A percentile compares a stretch with the other conserved stretches of the same genome.
phyloP scores from a whole-genome alignment of 2,888 invertebrate species.

The Melanchra persicariae region DNA sequence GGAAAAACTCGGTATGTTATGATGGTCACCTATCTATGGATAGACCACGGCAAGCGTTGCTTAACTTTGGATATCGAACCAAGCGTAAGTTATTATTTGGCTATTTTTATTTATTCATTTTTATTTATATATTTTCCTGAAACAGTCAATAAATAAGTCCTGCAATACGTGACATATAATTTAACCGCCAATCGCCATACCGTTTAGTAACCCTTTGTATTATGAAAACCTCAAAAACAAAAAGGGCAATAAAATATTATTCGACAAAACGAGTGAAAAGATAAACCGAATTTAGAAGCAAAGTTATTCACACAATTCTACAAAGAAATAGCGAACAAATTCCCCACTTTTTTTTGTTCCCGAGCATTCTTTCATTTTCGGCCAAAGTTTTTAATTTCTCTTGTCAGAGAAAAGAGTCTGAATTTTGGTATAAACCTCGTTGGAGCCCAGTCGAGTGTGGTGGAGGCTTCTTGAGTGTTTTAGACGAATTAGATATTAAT shows the following conservation, averaged over 20 bases:
- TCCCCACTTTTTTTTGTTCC: slow-evolving; percentile 23
- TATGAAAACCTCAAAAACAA: slow-evolving; percentile 1
- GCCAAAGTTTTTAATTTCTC: slow-evolving; percentile 59
- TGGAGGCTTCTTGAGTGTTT: slow-evolving; percentile 13
- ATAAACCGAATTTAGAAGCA: slow-evolving; percentile 16
- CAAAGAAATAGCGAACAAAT: slow-evolving; percentile 36
- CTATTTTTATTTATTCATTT: too few relatives aligned
- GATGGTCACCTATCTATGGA: too few relatives aligned
- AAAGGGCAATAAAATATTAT: slow-evolving; percentile 10
- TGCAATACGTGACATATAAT: too few relatives aligned
- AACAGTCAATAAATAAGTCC: too few relatives aligned
- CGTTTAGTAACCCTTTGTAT: neutral
- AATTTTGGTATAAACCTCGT: slow-evolving; percentile 34
- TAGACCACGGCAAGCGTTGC: too few relatives aligned
- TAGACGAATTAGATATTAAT: slow-evolving; percentile 27
- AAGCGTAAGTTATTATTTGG: too few relatives aligned
- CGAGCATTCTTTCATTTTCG: slow-evolving; percentile 35
- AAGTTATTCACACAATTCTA: slow-evolving; percentile 41
- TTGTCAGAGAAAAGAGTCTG: slow-evolving; percentile 42
- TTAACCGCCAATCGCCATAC: neutral
- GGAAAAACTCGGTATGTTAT: too few relatives aligned
- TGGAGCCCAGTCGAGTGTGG: slow-evolving; percentile 23
- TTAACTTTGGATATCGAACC: too few relatives aligned
- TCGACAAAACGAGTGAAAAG: slow-evolving; percentile 17
- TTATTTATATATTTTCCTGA: too few relatives aligned